Base-by-base conservation (phyloP, 2,113 vertebrate species). In the Tupaia chinensis region DNA sequence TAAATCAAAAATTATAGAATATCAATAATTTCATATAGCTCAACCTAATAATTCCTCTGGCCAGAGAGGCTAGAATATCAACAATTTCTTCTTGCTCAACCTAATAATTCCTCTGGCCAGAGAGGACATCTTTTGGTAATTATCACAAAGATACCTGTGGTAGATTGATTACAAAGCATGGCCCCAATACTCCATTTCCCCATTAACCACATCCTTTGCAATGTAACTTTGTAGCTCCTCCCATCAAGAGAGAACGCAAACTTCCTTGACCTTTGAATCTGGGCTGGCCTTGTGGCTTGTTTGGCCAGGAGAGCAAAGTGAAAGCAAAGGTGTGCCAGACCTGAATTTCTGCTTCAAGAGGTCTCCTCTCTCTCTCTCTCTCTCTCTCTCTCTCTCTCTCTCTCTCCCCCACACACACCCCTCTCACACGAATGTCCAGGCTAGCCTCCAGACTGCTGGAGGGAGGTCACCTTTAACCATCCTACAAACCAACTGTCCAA, bases 1-100 rank as follows among this genome's bases (percentile, higher is more conserved):
- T 85, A 84, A 7, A 77, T 84, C 58, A 70, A 92, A 97, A 83
- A 95, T 69, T 11, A 70, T 23, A 8, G 22, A 53, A 68, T 84
- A 56, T 60, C 78, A 85, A 14, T 23, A 91, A 72, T 76, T 91
- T 95, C 27, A 58, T n/a, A 56, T 73, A 19, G 11, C 61, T 91
- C 29, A 72, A 78, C 29, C 34, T 91, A 89, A 66, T 79, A 94
- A 60, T 61, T 87, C 32, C 5, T 58, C 66, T 70, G 7, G 19
- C 74, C n/a, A 86, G 61, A 68, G 19, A 69, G 10, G 27, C n/a
- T 23, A 8, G 22, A 53, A 68, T 84, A 56, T 60, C 78, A 85
- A 14, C 23, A 91, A 72, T 76, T 91, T 95, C 27, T 60, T n/a
- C 44, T 73, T 15, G 11, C 61, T 91, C 29, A 72, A 78, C 29